Evolutionary conservation across 2,797 vertebrate genomes (phyloP).

Genomic region (Liparis tanakae): DNA sequence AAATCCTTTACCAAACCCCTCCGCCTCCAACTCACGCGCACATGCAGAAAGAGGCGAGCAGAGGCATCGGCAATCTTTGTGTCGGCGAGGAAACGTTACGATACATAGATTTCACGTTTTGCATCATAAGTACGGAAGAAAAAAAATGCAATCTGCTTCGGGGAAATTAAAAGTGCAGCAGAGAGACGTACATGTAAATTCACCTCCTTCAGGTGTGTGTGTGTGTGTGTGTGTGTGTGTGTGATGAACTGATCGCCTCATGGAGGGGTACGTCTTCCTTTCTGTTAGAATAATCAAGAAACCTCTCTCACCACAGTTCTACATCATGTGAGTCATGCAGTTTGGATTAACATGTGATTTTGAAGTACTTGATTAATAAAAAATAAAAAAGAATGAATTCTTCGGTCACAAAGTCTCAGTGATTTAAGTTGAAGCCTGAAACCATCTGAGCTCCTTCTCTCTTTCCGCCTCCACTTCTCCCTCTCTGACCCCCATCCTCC

Average conservation of each 20-base stretch:
- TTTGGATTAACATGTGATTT: neutral
- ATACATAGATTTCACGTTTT: slow-evolving; percentile 10
- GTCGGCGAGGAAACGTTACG: slow-evolving; percentile 28
- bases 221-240: no score
- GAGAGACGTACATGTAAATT: neutral
- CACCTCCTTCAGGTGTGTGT: neutral
- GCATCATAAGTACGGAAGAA: slow-evolving; percentile 1
- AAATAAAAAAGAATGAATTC: slow-evolving; percentile 2
- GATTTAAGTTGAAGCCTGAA: slow-evolving; percentile 29
- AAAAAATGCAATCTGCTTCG: slow-evolving; percentile 17
- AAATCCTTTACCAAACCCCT: slow-evolving; percentile 78
- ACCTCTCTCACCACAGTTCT: slow-evolving; percentile 7
- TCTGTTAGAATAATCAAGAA: slow-evolving; percentile 15
- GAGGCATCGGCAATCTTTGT: slow-evolving; percentile 1
- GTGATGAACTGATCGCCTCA: slow-evolving; percentile 13
- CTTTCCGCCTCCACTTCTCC: slow-evolving; percentile 24
- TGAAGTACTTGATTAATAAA: slow-evolving; percentile 16
- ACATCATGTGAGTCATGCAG: slow-evolving; percentile 29
- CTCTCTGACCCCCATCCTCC: slow-evolving; percentile 28
- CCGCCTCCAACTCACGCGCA: slow-evolving; percentile 41
- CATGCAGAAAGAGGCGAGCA: slow-evolving; percentile 20
- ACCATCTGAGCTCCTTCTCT: slow-evolving; percentile 12
- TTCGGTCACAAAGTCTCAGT: neutral
- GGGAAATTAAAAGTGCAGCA: neutral
- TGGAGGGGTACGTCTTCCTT: slow-evolving; percentile 1